Conservation (phyloP, 1,140 invertebrate species). For the Spodoptera frugiperda region DNA sequence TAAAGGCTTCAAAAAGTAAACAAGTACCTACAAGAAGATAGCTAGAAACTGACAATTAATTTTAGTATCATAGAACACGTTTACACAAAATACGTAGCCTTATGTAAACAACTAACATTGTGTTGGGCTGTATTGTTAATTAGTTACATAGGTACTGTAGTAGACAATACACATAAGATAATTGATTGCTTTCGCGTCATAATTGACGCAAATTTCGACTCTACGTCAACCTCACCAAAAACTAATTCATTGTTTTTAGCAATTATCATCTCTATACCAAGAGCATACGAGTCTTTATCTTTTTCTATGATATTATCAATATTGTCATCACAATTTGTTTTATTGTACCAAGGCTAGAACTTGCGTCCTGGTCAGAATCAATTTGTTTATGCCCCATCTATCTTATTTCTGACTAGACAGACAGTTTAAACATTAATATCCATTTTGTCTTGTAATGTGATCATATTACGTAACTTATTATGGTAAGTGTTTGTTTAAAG, state of each 20-base stretch:
- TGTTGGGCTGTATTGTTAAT: too few species aligned
- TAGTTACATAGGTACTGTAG: too few species aligned
- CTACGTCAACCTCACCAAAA: background rate
- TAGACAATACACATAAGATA: too few species aligned
- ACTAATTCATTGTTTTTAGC: too few species aligned
- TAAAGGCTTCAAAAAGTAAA: too few species aligned
- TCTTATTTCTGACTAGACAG: conserved; percentile 26
- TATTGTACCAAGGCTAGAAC: conserved; percentile 41
- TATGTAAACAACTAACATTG: too few species aligned
- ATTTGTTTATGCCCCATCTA: conserved; percentile 31
- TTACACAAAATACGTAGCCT: background rate
- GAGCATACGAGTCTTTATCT: background rate
- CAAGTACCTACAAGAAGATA: background rate
- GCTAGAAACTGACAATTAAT: background rate
- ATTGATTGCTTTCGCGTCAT: background rate
- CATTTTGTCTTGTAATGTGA: conserved; percentile 25
- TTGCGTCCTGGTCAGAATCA: conserved; percentile 45
- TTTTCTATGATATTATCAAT: background rate
- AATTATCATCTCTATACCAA: background rate
- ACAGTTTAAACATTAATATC: conserved; percentile 31
- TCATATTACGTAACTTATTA: background rate
- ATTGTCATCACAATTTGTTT: conserved; percentile 1
- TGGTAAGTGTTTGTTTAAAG: background rate
- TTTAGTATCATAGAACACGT: too few species aligned
- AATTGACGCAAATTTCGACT: conserved; percentile 9